Evolutionary conservation across 2,113 vertebrate genomes (phyloP).

Genomic region (Platysternon megacephalum): DNA sequence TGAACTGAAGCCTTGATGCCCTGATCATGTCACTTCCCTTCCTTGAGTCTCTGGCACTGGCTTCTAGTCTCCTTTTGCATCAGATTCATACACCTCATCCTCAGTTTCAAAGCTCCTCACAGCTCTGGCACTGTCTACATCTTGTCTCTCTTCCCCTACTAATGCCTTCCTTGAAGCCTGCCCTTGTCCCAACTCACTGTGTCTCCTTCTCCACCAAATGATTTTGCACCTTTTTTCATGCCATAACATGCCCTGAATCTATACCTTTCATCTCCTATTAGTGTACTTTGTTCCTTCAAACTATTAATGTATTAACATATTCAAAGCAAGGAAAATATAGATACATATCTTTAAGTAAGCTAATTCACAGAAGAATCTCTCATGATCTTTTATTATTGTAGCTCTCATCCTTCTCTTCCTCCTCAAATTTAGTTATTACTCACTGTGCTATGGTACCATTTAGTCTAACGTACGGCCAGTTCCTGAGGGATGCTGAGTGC

Average conservation of each 20-base stretch:
- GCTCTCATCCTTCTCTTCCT: background rate
- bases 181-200: background rate
- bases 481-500: background rate
- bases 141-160: background rate
- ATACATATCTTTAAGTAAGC: background rate
- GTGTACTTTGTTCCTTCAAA: background rate
- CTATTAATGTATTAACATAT: background rate
- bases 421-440: background rate
- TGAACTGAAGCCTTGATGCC: background rate
- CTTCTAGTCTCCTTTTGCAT: background rate
- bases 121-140: conserved; percentile 11
- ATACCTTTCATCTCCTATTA: background rate
- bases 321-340: conserved; percentile 2
- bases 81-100: background rate
- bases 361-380: background rate
- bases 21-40: background rate
- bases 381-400: background rate
- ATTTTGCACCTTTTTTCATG: conserved; percentile 13
- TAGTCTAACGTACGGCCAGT: rapidly evolving
- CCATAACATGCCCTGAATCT: background rate
- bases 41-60: background rate
- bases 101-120: conserved; percentile 18
- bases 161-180: background rate
- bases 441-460: background rate
- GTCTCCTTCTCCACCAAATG: conserved; percentile 20